Percentiles rank a stretch among this genome's conserved stretches.
These are phyloP conservation scores for Stenchaetothrips biformis DNA, from an alignment of 2,888 invertebrate genomes.

Conservation along the genomic window DNA sequence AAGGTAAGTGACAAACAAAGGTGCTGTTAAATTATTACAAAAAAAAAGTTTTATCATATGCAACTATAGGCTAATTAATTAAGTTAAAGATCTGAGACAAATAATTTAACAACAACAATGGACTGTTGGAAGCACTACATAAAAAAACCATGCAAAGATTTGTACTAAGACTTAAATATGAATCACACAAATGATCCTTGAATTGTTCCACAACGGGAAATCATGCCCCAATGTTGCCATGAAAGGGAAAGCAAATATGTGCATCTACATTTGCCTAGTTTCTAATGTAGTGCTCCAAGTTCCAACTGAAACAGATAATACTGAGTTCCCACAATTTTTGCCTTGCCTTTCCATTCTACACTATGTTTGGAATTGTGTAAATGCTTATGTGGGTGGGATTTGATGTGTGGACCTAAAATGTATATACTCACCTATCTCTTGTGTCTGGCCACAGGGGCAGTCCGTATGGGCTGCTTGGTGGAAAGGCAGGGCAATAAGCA, in stretches of 20 bases:
- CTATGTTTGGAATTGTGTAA: background rate
- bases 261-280: background rate
- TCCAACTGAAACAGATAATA: background rate
- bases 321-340: background rate
- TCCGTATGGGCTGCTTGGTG: conserved; percentile 39
- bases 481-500: conserved; percentile 38
- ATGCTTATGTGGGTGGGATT: background rate
- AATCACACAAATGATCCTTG: too few relatives aligned
- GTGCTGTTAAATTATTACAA: background rate
- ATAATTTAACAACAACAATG: background rate
- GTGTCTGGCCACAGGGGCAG: conserved; percentile 39
- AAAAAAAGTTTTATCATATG: too few relatives aligned
- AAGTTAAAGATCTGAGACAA: too few relatives aligned
- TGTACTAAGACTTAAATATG: too few relatives aligned
- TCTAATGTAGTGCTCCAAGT: background rate
- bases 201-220: too few relatives aligned
- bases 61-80: too few relatives aligned
- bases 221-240: too few relatives aligned
- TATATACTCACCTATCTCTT: conserved; percentile 38
- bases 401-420: background rate
- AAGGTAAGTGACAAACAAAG: background rate
- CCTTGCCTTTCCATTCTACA: conserved; percentile 12
- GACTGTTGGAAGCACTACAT: background rate
- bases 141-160: background rate
- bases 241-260: background rate